Base-by-base conservation (phyloP, 2,113 vertebrate genomes). In the Pao palembangensis region DNA sequence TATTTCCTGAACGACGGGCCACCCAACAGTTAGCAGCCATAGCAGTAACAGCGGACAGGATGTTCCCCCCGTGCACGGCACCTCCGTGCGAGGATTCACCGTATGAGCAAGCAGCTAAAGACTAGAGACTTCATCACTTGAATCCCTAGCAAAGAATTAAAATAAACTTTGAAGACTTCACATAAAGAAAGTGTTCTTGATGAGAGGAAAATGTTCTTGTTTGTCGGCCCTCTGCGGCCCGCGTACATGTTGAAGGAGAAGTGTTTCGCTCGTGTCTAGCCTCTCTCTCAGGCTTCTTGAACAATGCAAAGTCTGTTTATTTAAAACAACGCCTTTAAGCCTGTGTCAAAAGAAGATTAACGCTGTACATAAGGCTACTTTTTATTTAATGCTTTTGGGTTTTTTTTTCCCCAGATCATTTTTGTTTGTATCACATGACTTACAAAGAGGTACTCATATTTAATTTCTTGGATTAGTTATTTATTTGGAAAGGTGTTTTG, bases 1-100 rank as follows among this genome's bases (percentile, higher is more conserved):
- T 98, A 98, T 85, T 98, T 96, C 90, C 92, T 98, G 87, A 98
- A 94, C 8, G 92, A 94, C 0, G 94, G 93, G 31, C 94, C 94
- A 0, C 87, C 88, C 25, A 89, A 87, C 75, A 96, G 93, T 92
- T 98, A 96, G 92, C 92, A 87, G 90, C 78, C 78, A 28, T 23
- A 76, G 70, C 84, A 7, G 25, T 28, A 7, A 28, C 5, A 28
- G 25, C 25, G 25, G 25, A 48, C 23, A 67, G 73, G 69, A 74
- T 17, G 70, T 72, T 47, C 66, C 78, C 78, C 51, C 73, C 67
- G 74, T 87, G 90, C 81, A 74, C 66, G 31, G 75, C 76, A 69
- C 61, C 75, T 62, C 69, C 70, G 75, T 85, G 82, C 49, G 76
- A 85, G 80, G 80, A 85, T 85, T 82, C 78, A 56, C 76, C 38